Evolutionary conservation across 2,113 vertebrate genomes (phyloP).

Genomic region (Damaliscus lunatus): DNA sequence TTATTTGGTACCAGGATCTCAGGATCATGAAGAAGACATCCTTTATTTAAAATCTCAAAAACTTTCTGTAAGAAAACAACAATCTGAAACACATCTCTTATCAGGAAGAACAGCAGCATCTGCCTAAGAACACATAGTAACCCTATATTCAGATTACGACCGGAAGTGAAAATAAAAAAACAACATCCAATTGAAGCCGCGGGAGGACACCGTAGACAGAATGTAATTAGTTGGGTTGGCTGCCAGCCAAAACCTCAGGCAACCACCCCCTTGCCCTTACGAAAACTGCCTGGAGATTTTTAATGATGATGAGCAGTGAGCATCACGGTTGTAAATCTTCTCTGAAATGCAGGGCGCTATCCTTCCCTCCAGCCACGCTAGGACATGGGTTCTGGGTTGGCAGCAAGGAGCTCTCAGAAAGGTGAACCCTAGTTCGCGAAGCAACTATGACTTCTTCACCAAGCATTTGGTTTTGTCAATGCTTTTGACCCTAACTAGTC

Average conservation of each 20-base stretch:
- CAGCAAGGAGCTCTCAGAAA: constrained; percentile 1
- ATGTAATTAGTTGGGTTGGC: constrained; percentile 77
- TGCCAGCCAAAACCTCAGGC: constrained; percentile 77
- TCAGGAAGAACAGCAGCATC: constrained; percentile 51
- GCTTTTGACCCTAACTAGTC: constrained; percentile 36
- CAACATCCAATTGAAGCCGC: constrained; percentile 71
- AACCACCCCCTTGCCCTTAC: constrained; percentile 73
- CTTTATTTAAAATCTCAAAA: constrained; percentile 41
- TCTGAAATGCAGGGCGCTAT: constrained; percentile 70
- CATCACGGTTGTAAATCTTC: constrained; percentile 72
- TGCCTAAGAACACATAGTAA: constrained; percentile 69
- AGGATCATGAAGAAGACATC: constrained; percentile 17
- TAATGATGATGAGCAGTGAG: constrained; percentile 74
- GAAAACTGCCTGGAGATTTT: constrained; percentile 78
- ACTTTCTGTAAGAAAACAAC: constrained; percentile 28
- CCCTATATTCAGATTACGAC: constrained; percentile 66
- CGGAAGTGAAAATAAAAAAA: constrained; percentile 58
- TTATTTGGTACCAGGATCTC: neutral
- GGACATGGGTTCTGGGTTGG: constrained; percentile 57
- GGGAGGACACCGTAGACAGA: constrained; percentile 75
- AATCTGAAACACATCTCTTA: constrained; percentile 32
- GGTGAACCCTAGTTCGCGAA: constrained; percentile 54
- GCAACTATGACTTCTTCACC: neutral
- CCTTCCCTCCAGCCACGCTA: constrained; percentile 60
- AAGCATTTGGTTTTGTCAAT: neutral